phyloP scores from a whole-genome alignment of 1,140 invertebrate genomes.

The Papilio machaon region DNA sequence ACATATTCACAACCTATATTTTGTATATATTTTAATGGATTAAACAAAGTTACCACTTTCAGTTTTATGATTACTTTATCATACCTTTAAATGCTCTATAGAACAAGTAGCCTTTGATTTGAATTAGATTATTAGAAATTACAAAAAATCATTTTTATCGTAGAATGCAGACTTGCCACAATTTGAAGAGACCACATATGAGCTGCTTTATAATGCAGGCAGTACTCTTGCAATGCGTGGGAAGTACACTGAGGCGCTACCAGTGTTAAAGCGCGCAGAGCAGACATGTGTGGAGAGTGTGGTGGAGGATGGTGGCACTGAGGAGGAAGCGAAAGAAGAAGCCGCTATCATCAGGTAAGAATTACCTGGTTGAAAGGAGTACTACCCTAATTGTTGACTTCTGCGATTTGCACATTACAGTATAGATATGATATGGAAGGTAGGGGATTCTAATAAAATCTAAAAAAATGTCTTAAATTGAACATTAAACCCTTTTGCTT shows the following conservation, averaged over 20 bases:
- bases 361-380: neutral
- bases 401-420: too few relatives aligned
- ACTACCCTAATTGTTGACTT: too few relatives aligned
- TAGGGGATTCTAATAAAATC: too few relatives aligned
- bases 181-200: conserved; percentile 86
- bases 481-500: too few relatives aligned
- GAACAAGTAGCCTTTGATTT: neutral
- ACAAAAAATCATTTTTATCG: neutral
- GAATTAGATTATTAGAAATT: conserved; percentile 3
- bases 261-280: conserved; percentile 91
- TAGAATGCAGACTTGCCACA: conserved; percentile 67
- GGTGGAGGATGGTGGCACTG: conserved; percentile 92
- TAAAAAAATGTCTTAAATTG: too few relatives aligned
- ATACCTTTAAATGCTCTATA: too few relatives aligned
- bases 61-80: too few relatives aligned
- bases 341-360: conserved; percentile 91
- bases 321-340: conserved; percentile 94
- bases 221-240: conserved; percentile 89
- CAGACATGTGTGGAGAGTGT: conserved; percentile 91
- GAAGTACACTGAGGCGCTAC: conserved; percentile 89
- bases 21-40: too few relatives aligned
- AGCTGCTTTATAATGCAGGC: conserved; percentile 94
- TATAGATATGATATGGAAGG: too few relatives aligned
- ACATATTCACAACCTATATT: too few relatives aligned
- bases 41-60: too few relatives aligned